Percentiles rank a stretch among this genome's conserved stretches.
Evolutionary conservation across 2,888 invertebrate genomes (phyloP).

Genomic region (Eupelmus urozonus): DNA sequence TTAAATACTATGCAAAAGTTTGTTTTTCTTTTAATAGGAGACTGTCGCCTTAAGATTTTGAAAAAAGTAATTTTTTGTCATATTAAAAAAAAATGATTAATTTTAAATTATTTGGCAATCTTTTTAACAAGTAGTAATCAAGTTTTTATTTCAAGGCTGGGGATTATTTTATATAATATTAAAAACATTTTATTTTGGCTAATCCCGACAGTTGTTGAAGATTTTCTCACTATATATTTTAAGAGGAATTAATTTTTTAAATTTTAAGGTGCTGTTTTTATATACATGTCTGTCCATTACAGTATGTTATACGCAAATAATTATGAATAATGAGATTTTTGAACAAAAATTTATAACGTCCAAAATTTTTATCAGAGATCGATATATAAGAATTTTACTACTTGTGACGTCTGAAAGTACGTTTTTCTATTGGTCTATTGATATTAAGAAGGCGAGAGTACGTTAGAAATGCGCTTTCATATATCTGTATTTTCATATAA

Average conservation of each 20-base stretch:
- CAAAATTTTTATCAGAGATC: slow-evolving; percentile 46
- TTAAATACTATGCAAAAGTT: slow-evolving; percentile 37
- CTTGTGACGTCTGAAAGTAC: slow-evolving; percentile 46
- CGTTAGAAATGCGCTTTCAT: slow-evolving; percentile 58
- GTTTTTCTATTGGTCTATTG: slow-evolving; percentile 46
- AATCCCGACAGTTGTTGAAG: slow-evolving; percentile 40
- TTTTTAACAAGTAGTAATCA: slow-evolving; percentile 29
- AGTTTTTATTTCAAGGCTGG: slow-evolving; percentile 9
- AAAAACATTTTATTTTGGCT: slow-evolving; percentile 32
- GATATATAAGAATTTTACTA: slow-evolving; percentile 53
- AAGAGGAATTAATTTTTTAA: slow-evolving; percentile 49
- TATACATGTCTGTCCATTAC: slow-evolving; percentile 44
- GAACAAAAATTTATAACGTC: slow-evolving; percentile 52
- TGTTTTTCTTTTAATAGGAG: slow-evolving; percentile 45
- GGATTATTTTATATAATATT: slow-evolving; percentile 18
- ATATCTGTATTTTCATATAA: slow-evolving; percentile 60
- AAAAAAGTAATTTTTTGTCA: slow-evolving; percentile 41
- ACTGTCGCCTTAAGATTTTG: slow-evolving; percentile 51
- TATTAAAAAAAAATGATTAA: slow-evolving; percentile 1
- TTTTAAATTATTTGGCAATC: slow-evolving; percentile 16
- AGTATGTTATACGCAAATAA: slow-evolving; percentile 39
- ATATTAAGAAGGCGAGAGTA: slow-evolving; percentile 55
- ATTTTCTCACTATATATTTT: slow-evolving; percentile 25
- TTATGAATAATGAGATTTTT: slow-evolving; percentile 50
- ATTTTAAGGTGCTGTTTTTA: slow-evolving; percentile 59